Conservation (phyloP, 2,888 invertebrate genomes). For the Nymphalis c-album region DNA sequence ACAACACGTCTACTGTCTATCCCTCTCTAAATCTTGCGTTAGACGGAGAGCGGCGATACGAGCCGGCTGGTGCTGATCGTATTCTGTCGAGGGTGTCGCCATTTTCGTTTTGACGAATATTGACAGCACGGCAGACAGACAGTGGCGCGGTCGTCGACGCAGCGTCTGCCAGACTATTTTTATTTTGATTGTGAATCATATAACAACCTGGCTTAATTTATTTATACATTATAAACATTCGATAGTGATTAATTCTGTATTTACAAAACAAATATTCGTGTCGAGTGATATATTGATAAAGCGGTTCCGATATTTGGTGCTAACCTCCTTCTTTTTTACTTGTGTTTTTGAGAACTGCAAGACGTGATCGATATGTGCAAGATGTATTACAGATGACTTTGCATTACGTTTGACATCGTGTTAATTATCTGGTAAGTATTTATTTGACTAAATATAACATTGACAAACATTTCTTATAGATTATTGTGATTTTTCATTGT, state of each 20-base stretch:
- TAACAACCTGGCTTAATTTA: constrained; percentile 59
- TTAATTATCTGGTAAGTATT: constrained; percentile 71
- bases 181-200: constrained; percentile 79
- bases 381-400: constrained; percentile 79
- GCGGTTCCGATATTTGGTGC: constrained; percentile 68
- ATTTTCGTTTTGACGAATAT: constrained; percentile 88
- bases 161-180: constrained; percentile 78
- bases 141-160: constrained; percentile 78
- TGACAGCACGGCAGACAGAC: constrained; percentile 84
- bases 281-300: constrained; percentile 61
- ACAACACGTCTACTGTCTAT: constrained; percentile 66
- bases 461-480: constrained; percentile 20
- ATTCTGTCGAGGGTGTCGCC: constrained; percentile 85
- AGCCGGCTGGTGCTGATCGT: constrained; percentile 76
- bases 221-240: constrained; percentile 46
- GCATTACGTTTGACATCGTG: constrained; percentile 60
- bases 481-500: constrained; percentile 37
- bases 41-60: constrained; percentile 54
- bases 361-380: constrained; percentile 81
- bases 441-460: constrained; percentile 13
- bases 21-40: constrained; percentile 49
- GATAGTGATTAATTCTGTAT: constrained; percentile 55
- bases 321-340: constrained; percentile 77
- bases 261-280: constrained; percentile 58
- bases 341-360: constrained; percentile 79